Conservation (phyloP, 2,797 vertebrate genomes). For the Protosalanx chinensis region DNA sequence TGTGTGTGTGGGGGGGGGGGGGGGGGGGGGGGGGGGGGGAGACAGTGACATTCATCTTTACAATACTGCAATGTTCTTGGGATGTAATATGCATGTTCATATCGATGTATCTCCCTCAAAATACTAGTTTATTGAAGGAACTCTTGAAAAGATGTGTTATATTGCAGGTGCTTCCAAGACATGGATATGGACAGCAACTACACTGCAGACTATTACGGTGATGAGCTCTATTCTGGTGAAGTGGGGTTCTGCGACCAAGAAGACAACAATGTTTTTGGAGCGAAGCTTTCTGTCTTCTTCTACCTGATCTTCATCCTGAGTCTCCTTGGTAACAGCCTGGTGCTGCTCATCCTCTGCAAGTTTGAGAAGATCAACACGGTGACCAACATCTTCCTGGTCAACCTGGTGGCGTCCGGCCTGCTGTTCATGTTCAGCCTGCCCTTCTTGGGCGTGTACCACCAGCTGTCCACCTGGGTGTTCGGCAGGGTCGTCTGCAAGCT, state of each 20-base stretch:
- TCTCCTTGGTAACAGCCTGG: constrained; percentile 67
- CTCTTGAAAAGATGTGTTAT: no score
- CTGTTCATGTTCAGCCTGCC: constrained; percentile 71
- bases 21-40: no score
- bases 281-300: constrained; percentile 59
- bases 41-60: no score
- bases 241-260: constrained; percentile 14
- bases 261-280: constrained; percentile 33
- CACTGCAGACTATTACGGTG: background rate
- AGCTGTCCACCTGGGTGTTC: constrained; percentile 66
- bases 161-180: no score
- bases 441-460: constrained; percentile 63
- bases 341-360: constrained; percentile 69
- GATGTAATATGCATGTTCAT: no score
- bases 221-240: no score
- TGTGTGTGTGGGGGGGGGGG: no score
- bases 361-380: constrained; percentile 75
- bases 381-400: constrained; percentile 77
- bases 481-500: constrained; percentile 66
- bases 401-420: constrained; percentile 73
- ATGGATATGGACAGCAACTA: background rate
- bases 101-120: no score
- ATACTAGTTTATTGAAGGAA: no score
- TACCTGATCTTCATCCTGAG: constrained; percentile 69
- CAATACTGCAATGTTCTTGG: no score